Conservation (phyloP, 2,888 invertebrate genomes). For the Andrena praecox region DNA sequence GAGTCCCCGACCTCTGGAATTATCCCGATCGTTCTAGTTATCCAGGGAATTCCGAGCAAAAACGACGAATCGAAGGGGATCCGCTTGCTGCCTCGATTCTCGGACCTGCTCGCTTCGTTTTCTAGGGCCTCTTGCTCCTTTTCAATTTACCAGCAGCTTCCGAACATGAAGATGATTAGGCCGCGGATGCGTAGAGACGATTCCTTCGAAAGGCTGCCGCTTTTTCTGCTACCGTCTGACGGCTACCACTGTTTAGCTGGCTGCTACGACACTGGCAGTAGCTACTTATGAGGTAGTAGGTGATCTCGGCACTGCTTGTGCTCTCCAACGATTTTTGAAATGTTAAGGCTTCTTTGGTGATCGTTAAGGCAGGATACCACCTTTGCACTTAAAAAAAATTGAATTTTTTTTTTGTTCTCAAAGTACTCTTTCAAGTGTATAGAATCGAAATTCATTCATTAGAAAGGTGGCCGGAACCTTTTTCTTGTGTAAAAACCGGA, state of each 20-base stretch:
- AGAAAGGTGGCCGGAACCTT: no score
- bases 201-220: no score
- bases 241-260: constrained; percentile 24
- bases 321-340: constrained; percentile 42
- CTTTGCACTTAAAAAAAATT: no score
- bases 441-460: no score
- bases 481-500: no score
- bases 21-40: constrained; percentile 41
- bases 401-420: no score
- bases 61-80: constrained; percentile 30
- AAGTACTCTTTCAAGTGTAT: no score
- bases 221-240: no score
- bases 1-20: constrained; percentile 2
- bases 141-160: constrained; percentile 60
- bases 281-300: constrained; percentile 35
- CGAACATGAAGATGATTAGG: constrained; percentile 55
- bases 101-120: constrained; percentile 13
- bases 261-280: constrained; percentile 64
- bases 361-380: no score
- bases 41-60: constrained; percentile 32
- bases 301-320: constrained; percentile 19
- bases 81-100: constrained; percentile 21
- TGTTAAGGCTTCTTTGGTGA: no score
- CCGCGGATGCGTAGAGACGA: constrained; percentile 9
- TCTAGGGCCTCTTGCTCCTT: constrained; percentile 51